Evolutionary conservation across 2,113 vertebrate species (phyloP), one percentile per base, ranked within the genome.

Genomic region (Echinops telfairi): DNA sequence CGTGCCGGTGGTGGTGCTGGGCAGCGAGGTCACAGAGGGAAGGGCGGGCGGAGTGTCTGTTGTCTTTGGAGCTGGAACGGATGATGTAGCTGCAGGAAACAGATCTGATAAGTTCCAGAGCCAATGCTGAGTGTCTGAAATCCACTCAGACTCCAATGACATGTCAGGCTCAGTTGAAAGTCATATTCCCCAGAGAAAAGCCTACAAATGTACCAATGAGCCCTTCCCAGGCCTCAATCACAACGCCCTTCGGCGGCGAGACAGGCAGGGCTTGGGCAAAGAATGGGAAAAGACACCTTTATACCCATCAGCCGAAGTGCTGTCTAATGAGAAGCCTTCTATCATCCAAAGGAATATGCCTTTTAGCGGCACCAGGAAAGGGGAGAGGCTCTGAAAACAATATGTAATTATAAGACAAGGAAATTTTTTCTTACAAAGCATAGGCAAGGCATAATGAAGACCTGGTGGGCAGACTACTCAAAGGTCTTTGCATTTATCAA

Each of bases 1-100:
- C 3, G 98, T 95, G 60, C 98, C 97, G 11, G 98, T 97, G 83
- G 97, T 97, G 96, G 98, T 96, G 29, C 96, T 98, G 96, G 98
- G 97, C 95, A 99, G 97, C 96, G 98, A 98, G 53, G 96, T 97
- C 94, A 96, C 93, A 47, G 97, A 92, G 8, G 98, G 97, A 75
- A 99, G 97, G 40, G 98, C 94, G 0, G 98, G 97, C 53, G 99
- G 98, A 93, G 97, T 92, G 86, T 99, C 99, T 91, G 97, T 97
- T 62, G 98, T 98, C 98, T 99, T 99, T 71, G 98, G 97, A 9
- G 98, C 98, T 86, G 98, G 98, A 97, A 98, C 97, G 6, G 98
- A 98, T 93, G 98, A 98, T 94, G 98, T 96, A 96, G 98, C 99
- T 99, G 97, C 62, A 98, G 95, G 90, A 96, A 90, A 98, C 14